Percentiles rank a stretch among this genome's conserved stretches.
phyloP scores from a whole-genome alignment of 2,797 vertebrate species.

The Sebastes diaconus region DNA sequence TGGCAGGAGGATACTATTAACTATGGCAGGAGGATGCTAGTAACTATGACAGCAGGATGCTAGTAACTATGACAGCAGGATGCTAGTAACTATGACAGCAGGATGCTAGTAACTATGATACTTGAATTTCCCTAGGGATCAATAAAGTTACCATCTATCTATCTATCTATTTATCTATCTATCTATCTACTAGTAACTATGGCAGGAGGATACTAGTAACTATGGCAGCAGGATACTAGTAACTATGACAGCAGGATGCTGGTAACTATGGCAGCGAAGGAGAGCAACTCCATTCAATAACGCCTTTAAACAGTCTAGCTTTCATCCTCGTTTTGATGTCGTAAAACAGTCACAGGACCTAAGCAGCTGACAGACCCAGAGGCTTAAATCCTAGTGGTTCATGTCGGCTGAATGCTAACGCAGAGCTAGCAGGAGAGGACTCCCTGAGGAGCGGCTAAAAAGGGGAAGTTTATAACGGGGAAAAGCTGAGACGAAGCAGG shows the following conservation, averaged over 20 bases:
- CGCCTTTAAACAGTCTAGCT: not conserved
- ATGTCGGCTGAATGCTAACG: constrained; percentile 57
- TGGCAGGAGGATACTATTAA: too few relatives aligned
- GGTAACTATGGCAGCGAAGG: not conserved
- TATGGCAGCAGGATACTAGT: too few relatives aligned
- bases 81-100: too few relatives aligned
- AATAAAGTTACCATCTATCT: too few relatives aligned
- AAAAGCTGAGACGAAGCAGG: not conserved
- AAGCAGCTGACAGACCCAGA: not conserved
- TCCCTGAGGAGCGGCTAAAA: not conserved
- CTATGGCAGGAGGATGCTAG: too few relatives aligned
- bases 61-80: too few relatives aligned
- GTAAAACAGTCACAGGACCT: not conserved
- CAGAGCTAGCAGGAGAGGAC: constrained; percentile 18
- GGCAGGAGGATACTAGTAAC: too few relatives aligned
- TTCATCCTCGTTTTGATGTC: not conserved
- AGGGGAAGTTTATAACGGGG: not conserved
- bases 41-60: too few relatives aligned
- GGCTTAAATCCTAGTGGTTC: constrained; percentile 26
- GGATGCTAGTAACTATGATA: too few relatives aligned
- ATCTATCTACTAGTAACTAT: too few relatives aligned
- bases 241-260: not conserved
- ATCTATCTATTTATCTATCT: too few relatives aligned
- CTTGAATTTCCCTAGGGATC: too few relatives aligned
- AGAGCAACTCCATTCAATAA: not conserved